A percentile compares a stretch with the other conserved stretches of the same genome.
These are phyloP conservation scores for Orius laevigatus DNA, from an alignment of 1,140 invertebrate genomes.

Conservation along the genomic window DNA sequence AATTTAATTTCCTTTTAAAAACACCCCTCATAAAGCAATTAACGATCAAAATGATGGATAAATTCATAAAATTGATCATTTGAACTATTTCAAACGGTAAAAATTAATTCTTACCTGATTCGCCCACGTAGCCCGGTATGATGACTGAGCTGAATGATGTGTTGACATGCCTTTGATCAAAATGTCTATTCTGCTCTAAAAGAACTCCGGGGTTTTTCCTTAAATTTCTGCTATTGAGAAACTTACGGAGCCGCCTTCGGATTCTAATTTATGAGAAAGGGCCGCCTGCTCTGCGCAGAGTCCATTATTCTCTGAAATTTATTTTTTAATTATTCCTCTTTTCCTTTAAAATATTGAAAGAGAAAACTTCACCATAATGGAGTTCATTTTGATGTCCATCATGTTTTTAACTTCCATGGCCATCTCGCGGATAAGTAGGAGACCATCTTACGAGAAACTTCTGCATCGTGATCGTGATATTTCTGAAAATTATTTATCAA, in stretches of 20 bases:
- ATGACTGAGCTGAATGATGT: slow-evolving; percentile 73
- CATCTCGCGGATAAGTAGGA: slow-evolving; percentile 63
- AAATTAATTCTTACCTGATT: slow-evolving; percentile 43
- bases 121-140: slow-evolving; percentile 68
- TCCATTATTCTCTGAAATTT: slow-evolving; percentile 63
- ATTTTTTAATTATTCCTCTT: neutral
- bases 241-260: slow-evolving; percentile 21
- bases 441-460: slow-evolving; percentile 59
- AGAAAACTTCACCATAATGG: slow-evolving; percentile 58
- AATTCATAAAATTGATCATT: too few relatives aligned
- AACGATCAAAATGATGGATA: too few relatives aligned
- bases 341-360: neutral
- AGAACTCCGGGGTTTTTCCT: slow-evolving; percentile 14
- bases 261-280: slow-evolving; percentile 37
- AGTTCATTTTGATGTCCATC: slow-evolving; percentile 79
- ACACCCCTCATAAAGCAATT: too few relatives aligned
- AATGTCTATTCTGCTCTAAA: slow-evolving; percentile 41
- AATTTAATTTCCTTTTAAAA: too few relatives aligned
- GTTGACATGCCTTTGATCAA: slow-evolving; percentile 71
- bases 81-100: too few relatives aligned
- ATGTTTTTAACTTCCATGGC: slow-evolving; percentile 73
- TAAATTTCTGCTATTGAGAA: slow-evolving; percentile 19
- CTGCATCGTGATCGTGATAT: slow-evolving; percentile 54
- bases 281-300: slow-evolving; percentile 69
- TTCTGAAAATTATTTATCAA: slow-evolving; percentile 35